Evolutionary conservation across 2,888 invertebrate species (phyloP), one percentile per base, ranked within the genome.

Genomic region (Machimus atricapillus): DNA sequence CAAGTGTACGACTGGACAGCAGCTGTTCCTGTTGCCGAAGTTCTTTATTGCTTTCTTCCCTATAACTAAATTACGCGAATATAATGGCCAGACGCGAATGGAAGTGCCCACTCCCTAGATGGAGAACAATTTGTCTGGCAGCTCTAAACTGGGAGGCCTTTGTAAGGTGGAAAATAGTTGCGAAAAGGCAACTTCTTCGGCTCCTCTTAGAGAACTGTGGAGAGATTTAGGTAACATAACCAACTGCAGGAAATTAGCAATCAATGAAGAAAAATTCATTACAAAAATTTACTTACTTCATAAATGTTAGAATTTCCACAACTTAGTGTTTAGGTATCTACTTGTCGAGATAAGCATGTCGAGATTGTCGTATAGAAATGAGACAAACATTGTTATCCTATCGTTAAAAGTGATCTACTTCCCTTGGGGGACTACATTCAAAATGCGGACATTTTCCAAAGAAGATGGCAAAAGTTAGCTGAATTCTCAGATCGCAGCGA

Each of bases 1-100:
- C 74, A 74, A 85, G 85, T 85, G 27, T 37, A 40, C 74, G 43
- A 34, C 14, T n/a, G 73, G 66, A 66, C 66, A 66, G 85, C 34
- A 43, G 74, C 46, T 43, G 43, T 85, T 43, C 27, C 85, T 85
- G 73, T 27, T 37, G 19, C 76, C 19, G 85, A 85, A 85, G 43
- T 85, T 85, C 74, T 85, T 85, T 85, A 85, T 74, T 74, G 85
- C 85, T 52, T 43, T 74, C 85, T 85, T 85, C 85, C 85, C 85
- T 85, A 85, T 85, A 85, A 74, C 85, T 85, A 85, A 85, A 85
- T 85, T 85, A 85, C 85, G 34, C 8, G 58, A 58, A 82, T 82
- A 82, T 82, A 82, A 82, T 82, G 58, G 82, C 7, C 14, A 34
- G 37, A 27, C 66, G n/a, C n/a, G 58, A 82, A 82, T 56, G 82